Evolutionary conservation across 2,797 vertebrate species (phyloP).

Genomic region (Catostomus latipinnis): DNA sequence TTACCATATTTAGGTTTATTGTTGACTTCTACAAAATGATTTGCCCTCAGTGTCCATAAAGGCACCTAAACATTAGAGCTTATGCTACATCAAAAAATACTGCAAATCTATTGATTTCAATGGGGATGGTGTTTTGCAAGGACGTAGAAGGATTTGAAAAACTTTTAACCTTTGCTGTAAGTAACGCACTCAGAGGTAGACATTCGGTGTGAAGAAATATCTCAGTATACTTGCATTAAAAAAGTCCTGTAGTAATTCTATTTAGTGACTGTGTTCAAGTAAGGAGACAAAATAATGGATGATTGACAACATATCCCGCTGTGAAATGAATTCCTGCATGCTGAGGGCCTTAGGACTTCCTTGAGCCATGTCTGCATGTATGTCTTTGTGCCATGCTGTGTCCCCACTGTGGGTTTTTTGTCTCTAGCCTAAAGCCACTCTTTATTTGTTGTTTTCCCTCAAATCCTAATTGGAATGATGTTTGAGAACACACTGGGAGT

Average conservation of each 20-base stretch:
- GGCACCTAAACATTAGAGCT: too few relatives aligned
- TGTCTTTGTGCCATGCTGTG: conserved; percentile 46
- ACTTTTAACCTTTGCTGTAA: too few relatives aligned
- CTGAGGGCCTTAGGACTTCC: conserved; percentile 40
- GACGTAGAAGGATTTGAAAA: too few relatives aligned
- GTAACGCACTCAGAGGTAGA: too few relatives aligned
- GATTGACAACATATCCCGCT: conserved; percentile 40
- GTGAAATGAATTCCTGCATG: conserved; percentile 31
- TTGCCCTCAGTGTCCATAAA: too few relatives aligned
- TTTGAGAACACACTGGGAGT: conserved; percentile 37
- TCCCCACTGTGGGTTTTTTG: conserved; percentile 47
- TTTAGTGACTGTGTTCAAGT: neutral
- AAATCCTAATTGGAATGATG: conserved; percentile 55
- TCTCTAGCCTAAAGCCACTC: conserved; percentile 60
- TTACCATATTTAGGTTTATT: neutral
- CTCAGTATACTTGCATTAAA: neutral
- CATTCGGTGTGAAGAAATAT: neutral
- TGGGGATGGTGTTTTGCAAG: too few relatives aligned
- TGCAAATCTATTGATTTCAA: too few relatives aligned
- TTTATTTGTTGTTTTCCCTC: conserved; percentile 55
- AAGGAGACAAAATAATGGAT: conserved; percentile 1
- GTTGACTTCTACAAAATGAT: neutral
- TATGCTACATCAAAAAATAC: too few relatives aligned
- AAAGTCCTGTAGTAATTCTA: neutral
- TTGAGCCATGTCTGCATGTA: conserved; percentile 12